Base-by-base conservation (phyloP, 1,140 invertebrate species). In the Meloidogyne floridensis region DNA sequence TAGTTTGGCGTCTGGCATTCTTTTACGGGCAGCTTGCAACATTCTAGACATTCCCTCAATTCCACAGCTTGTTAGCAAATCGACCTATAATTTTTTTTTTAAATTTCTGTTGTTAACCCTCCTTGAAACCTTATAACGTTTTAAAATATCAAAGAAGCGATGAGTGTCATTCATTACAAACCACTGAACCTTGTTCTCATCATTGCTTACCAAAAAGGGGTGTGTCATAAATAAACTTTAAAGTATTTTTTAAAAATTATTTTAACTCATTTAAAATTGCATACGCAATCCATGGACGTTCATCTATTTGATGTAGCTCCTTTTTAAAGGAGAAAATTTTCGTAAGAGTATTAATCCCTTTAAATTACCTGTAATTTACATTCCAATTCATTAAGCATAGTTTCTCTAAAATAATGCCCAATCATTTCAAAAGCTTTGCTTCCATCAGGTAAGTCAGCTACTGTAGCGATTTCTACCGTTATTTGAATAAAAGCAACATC, bases 371-470 rank as follows among this genome's bases (percentile, higher is more conserved):
- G 80, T 20, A 81, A 51, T 71, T 81, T 81, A 54, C 80, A 81
- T 18, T 81, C 80, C 69, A 81, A 79, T 53, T 81, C 80, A 43
- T 80, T 81, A 43, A 81, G 75, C 80, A 81, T 81, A 47, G 80
- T 81, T 51, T 81, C 80, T 53, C 75, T 72, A 59, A 81, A 81
- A 77, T 81, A 81, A 72, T 81, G 53, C 9, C n/a, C 54, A 15
- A 81, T 43, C 74, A 75, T 81, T 13, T 81, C 65, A 51, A 77
- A 81, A 51, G 13, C 72, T 70, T 70, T 73, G 0, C 72, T 80
- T 54, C 80, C 76, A 53, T 81, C 51, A 42, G 59, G 6, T 54
- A 81, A 18, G n/a, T 81, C 47, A n/a, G 80, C 80, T n/a, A 79
- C 65, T 20, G 80, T 81, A 42, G 69, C 80, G 15, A 81, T 65